These are phyloP conservation scores for Pogoniulus pusillus DNA, from an alignment of 2,797 vertebrate genomes.

Conservation along the genomic window DNA sequence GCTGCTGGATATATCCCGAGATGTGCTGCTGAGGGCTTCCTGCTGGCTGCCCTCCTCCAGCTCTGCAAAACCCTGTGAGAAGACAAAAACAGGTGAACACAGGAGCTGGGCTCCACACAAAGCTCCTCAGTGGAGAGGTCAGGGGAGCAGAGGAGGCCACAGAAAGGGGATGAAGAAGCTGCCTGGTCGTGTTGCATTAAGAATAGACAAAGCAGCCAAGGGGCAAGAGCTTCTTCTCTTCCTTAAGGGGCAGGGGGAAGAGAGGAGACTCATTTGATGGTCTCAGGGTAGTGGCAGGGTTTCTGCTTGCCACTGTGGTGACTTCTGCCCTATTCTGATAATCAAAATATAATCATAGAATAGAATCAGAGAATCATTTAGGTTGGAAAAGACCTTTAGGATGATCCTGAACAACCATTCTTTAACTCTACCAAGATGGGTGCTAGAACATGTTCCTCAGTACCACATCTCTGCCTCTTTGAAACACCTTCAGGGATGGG, in stretches of 20 bases:
- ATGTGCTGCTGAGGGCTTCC: background rate
- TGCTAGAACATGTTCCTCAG: too few relatives aligned
- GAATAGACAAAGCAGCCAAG: background rate
- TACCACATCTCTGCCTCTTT: too few relatives aligned
- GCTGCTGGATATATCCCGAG: background rate
- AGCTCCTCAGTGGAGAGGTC: background rate
- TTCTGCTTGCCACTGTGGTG: background rate
- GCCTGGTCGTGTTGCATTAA: background rate
- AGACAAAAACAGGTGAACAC: background rate
- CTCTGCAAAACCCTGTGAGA: constrained; percentile 13
- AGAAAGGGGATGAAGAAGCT: background rate
- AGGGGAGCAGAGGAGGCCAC: background rate
- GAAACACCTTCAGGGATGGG: too few relatives aligned
- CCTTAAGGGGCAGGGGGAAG: background rate
- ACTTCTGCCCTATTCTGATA: background rate
- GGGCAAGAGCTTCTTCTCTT: background rate
- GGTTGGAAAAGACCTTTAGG: too few relatives aligned
- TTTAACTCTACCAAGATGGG: too few relatives aligned
- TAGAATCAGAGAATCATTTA: too few relatives aligned
- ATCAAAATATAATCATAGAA: background rate
- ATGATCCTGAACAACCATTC: too few relatives aligned
- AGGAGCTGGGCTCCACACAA: background rate
- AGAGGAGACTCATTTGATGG: background rate
- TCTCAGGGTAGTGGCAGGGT: too few relatives aligned
- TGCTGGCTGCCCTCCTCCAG: background rate